Conservation (phyloP, 2,113 vertebrate genomes). For the Lycocorax pyrrhopterus region DNA sequence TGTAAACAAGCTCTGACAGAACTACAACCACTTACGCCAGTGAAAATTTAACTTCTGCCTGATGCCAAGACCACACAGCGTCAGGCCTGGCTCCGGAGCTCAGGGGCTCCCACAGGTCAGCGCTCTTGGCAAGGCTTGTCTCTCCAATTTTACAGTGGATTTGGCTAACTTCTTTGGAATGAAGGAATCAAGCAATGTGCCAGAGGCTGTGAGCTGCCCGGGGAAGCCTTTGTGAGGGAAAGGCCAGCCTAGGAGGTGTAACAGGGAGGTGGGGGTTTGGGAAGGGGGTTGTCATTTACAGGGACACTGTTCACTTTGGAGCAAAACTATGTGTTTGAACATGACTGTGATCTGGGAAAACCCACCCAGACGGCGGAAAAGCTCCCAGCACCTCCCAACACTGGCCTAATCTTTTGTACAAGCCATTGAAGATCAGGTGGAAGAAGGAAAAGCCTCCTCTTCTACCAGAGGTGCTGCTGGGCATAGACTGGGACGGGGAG, state of each 20-base stretch:
- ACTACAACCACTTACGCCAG: background rate
- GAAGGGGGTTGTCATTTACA: conserved; percentile 57
- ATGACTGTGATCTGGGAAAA: background rate
- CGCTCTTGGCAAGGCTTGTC: background rate
- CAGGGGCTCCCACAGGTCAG: background rate
- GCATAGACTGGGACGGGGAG: background rate
- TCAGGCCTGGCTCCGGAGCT: background rate
- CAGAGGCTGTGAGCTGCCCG: background rate
- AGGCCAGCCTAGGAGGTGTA: background rate
- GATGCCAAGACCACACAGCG: background rate
- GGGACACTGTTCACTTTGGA: conserved; percentile 37
- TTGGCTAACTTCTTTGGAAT: background rate
- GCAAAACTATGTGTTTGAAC: conserved; percentile 18
- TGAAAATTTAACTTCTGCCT: background rate
- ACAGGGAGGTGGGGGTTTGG: background rate
- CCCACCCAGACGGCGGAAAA: background rate
- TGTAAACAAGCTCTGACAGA: background rate
- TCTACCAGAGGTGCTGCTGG: background rate
- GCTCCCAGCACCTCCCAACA: background rate
- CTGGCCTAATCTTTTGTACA: background rate
- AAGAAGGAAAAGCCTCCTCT: background rate
- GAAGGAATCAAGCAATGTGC: background rate
- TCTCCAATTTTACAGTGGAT: background rate
- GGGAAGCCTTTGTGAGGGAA: background rate
- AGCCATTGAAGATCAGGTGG: background rate